Evolutionary conservation across 2,888 invertebrate genomes (phyloP), one percentile per base, ranked within the genome.

Genomic region (Lasius platythorax): DNA sequence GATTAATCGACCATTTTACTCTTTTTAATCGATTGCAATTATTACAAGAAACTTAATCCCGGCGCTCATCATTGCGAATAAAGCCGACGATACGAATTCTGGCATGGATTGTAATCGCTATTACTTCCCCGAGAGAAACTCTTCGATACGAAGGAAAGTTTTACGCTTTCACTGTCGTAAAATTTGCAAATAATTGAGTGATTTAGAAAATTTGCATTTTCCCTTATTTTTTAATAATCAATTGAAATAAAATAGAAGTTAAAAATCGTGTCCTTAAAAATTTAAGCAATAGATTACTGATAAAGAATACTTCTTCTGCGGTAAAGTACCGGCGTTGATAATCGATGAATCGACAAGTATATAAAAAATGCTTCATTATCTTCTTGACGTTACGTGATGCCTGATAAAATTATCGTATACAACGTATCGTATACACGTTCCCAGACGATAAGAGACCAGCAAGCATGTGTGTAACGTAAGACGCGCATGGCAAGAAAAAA

Each of bases 1-100:
- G 56, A 83, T 64, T 87, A 89, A 89, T 89, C 74, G 68, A 81
- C 56, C n/a, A n/a, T 68, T 79, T 84, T 40, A 66, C 83, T 81
- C 82, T 88, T 86, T 81, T 33, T 67, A n/a, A 12, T 37, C 58
- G n/a, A 79, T 43, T 43, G 30, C 78, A 72, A 73, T 72, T 73
- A 73, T 79, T 15, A 64, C 30, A 18, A 28, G 37, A 53, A n/a
- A 40, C 2, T 58, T 58, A 30, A 15, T 43, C 28, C 1, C 11
- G 33, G 33, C 11, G 37, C 8, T 12, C 23, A 33, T 50, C 23
- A 15, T 23, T 67, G 9, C 37, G 18, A 46, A 15, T 9, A 23
- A 28, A 43, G 11, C 1, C 9, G n/a, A n/a, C 4, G 28, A 12
- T 15, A 33, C 33, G 12, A 66, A 50, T 37, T 67, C 37, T 4